Evolutionary conservation across 2,113 vertebrate genomes (phyloP), one percentile per base, ranked within the genome.

Genomic region (Oreocharis arfaki): DNA sequence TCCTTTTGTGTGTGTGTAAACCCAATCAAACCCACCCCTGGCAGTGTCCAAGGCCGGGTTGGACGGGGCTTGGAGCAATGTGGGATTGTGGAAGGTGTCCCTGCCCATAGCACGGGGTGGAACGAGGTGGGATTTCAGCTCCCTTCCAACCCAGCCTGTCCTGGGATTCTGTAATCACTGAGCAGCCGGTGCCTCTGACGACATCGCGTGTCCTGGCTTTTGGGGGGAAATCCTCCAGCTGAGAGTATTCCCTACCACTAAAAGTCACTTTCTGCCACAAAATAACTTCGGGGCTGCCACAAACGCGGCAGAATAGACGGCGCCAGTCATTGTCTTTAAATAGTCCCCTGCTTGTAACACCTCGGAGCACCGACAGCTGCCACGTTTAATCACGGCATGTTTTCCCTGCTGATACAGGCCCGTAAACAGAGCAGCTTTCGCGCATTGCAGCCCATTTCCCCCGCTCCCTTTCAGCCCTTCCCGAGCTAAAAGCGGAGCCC

Each of bases 301-400:
- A 15, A 55, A 8, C 2, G 33, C 28, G 52, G 81, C 37, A 8
- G 59, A 80, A 78, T 27, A 92, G 76, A 59, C 8, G 85, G 93
- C 52, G 88, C 92, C 88, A 91, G 92, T 86, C 88, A 88, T 89
- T 95, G 92, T 82, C 94, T 95, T 90, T 95, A 95, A 96, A 96
- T 96, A 95, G 82, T n/a, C 60, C 68, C 37, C 13, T 9, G 46
- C 83, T 96, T 56, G 95, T 97, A 95, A 86, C 93, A 95, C 95
- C 92, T 96, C 86, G 7, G 87, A 89, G 83, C 84, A 32, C 13
- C 81, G 79, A 57, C 93, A 96, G 87, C 94, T 95, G 94, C 56
- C 96, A 8, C 13, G 26, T 71, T 77, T 69, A 65, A 91, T 81
- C 76, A 21, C 73, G 56, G 17, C 88, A 9, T 33, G 86, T 49